Evolutionary conservation across 2,888 invertebrate genomes (phyloP), one percentile per base, ranked within the genome.

Genomic region (Hydrotaea diabolus): DNA sequence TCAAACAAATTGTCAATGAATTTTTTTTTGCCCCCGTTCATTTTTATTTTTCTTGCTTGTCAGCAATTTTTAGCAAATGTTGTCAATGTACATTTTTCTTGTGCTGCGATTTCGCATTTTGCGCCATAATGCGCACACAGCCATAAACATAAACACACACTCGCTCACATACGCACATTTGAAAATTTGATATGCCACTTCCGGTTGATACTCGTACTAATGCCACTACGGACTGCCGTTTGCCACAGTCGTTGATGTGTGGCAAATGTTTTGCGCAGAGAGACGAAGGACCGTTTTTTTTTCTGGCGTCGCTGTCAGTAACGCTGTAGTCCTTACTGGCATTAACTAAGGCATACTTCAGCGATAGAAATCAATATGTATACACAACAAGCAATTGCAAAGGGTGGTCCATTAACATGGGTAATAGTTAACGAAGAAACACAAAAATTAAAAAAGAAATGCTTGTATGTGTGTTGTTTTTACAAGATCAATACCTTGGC

Each of bases 1-100:
- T 89, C 88, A 88, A 88, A 86, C 87, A 89, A 89, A 89, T 88
- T 89, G 88, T 88, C 88, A 89, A 89, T 88, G 87, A 87, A 87
- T 88, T 88, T 87, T 11, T 73, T 17, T 31, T 59, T 11, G 13
- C n/a, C 7, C 64, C 43, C 21, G 66, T 55, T 69, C 23, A 23
- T 64, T 17, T 49, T 75, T 66, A 36, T 49, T 73, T 77, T 77
- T 75, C 46, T 84, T 78, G 69, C 78, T 53, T 80, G 80, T 82
- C 87, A 86, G 84, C 86, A 86, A 75, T 82, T 80, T 82, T 77
- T 79, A 80, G 77, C 69, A 79, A 79, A 74, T 82, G 82, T 74
- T 79, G 82, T 79, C 77, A 80, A 78, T 82, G 79, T 73, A 77
- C 77, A 79, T 77, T 79, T 77, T 69, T 82, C 15, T 17, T n/a